Conservation (phyloP, 30 jellyfish, hydroid and myxozoan genomes). For the Nemopilema nomurai region DNA sequence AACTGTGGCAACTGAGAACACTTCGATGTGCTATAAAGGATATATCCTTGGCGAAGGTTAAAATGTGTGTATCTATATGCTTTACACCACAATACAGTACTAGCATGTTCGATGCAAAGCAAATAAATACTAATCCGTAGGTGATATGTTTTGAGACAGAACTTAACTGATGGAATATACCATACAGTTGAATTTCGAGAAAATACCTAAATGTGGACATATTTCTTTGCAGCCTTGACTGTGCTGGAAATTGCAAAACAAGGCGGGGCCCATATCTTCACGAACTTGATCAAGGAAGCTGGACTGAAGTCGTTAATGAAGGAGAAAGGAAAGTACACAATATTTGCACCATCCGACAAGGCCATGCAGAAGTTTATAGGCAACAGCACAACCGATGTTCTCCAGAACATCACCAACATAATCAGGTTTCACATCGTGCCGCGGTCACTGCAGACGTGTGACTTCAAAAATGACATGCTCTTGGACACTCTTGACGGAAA, state of each 20-base stretch:
- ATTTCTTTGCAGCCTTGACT: slow-evolving; percentile 46
- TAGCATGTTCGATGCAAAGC: no score
- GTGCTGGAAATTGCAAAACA: slow-evolving; percentile 51
- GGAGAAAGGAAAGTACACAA: slow-evolving; percentile 44
- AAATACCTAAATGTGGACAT: background rate
- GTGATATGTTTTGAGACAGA: no score
- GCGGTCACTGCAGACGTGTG: slow-evolving; percentile 48
- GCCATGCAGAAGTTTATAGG: slow-evolving; percentile 46
- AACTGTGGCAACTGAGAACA: no score
- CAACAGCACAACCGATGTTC: slow-evolving; percentile 22
- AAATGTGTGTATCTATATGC: no score
- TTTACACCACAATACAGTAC: no score
- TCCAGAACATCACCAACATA: slow-evolving; percentile 35
- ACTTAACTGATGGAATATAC: no score
- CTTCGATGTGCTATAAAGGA: no score
- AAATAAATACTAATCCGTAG: no score
- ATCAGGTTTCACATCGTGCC: slow-evolving; percentile 59
- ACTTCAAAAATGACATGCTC: slow-evolving; percentile 51
- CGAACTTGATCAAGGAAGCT: slow-evolving; percentile 30
- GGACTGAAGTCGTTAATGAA: slow-evolving; percentile 47
- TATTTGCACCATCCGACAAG: slow-evolving; percentile 71
- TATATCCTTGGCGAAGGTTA: no score
- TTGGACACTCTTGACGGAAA: slow-evolving; percentile 58
- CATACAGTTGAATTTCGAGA: background rate
- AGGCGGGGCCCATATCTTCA: slow-evolving; percentile 44